These are phyloP conservation scores for Psilanteris sp. DNA, from an alignment of 1,140 invertebrate species.

Conservation along the genomic window DNA sequence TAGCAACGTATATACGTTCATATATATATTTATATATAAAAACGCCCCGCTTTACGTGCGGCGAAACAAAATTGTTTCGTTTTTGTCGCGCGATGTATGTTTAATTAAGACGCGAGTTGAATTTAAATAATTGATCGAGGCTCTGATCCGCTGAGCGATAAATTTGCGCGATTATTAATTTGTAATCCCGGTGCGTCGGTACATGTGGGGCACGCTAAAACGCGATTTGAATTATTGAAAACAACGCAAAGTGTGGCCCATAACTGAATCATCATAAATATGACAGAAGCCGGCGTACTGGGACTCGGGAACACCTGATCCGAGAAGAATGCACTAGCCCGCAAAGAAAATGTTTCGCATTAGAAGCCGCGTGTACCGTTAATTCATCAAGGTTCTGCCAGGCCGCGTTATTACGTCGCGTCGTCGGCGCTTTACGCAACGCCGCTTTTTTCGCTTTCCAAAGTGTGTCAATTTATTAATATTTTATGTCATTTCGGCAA, in stretches of 20 bases:
- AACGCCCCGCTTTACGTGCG: too few species aligned
- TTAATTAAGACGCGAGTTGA: conserved; percentile 20
- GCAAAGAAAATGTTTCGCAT: conserved; percentile 36
- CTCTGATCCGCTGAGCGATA: conserved; percentile 2
- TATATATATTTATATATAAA: too few species aligned
- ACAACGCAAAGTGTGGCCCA: neutral
- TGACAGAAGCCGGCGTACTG: conserved; percentile 1
- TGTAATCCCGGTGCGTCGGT: conserved; percentile 5
- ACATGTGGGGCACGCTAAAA: conserved; percentile 11
- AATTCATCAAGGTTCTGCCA: conserved; percentile 61
- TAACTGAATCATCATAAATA: conserved; percentile 11
- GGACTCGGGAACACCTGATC: conserved; percentile 22
- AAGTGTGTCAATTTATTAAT: too few species aligned
- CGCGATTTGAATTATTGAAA: conserved; percentile 26
- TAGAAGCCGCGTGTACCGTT: conserved; percentile 54
- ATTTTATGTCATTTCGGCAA: too few species aligned
- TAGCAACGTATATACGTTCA: too few species aligned
- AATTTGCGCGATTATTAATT: conserved; percentile 21
- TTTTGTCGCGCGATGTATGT: too few species aligned
- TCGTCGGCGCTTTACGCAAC: conserved; percentile 23
- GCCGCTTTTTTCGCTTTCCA: conserved; percentile 3
- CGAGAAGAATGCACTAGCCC: conserved; percentile 36
- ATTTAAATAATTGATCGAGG: conserved; percentile 14
- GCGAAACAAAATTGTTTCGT: too few species aligned
- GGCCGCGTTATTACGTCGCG: conserved; percentile 30